A percentile compares a stretch with the other conserved stretches of the same genome.
Conservation (phyloP, 2,888 invertebrate species). For the Lasioglossum malachurum region DNA sequence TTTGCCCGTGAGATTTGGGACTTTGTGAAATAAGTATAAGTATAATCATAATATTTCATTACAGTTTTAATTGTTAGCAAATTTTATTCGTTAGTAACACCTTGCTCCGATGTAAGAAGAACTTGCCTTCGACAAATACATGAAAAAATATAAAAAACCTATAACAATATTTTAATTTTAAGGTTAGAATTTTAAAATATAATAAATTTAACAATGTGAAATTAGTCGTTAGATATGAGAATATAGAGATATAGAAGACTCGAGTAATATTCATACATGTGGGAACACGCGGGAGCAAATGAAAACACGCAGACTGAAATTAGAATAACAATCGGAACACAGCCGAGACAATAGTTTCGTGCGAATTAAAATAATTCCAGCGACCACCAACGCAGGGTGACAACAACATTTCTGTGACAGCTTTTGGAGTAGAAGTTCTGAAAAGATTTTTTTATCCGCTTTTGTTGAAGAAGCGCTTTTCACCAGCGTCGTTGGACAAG, state of each 20-base stretch:
- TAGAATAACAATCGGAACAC: background rate
- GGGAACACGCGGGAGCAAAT: background rate
- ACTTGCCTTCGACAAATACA: background rate
- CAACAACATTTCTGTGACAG: background rate
- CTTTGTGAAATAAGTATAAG: background rate
- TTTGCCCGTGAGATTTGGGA: background rate
- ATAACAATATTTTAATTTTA: background rate
- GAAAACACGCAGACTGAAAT: background rate
- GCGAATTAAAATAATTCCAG: background rate
- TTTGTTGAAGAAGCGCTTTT: slow-evolving; percentile 9
- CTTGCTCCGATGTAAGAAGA: no score
- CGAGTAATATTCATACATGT: background rate
- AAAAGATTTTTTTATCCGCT: background rate
- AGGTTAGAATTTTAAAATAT: no score
- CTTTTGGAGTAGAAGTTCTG: background rate
- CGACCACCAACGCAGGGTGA: background rate
- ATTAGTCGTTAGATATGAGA: no score
- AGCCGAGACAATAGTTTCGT: background rate
- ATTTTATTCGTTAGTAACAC: background rate
- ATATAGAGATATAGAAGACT: no score
- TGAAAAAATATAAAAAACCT: background rate
- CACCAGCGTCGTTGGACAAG: background rate
- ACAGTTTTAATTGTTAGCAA: no score
- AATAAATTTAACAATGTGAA: no score
- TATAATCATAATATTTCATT: no score